These are phyloP conservation scores for Erinaceus europaeus DNA, from an alignment of 2,113 vertebrate genomes.

Conservation along the genomic window DNA sequence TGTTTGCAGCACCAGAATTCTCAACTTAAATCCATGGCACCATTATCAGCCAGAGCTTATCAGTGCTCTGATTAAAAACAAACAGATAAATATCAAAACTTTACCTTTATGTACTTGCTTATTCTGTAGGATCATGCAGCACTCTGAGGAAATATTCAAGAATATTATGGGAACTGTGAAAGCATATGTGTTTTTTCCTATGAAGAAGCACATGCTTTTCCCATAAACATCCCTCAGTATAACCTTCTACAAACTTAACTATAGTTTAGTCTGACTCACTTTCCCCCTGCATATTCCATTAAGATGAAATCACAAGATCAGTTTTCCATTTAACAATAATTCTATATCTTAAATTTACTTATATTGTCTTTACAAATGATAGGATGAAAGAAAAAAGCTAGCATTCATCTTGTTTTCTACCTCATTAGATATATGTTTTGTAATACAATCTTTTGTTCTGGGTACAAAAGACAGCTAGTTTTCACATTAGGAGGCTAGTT, in stretches of 20 bases:
- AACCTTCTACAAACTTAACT: background rate
- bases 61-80: too few relatives aligned
- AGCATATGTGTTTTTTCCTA: background rate
- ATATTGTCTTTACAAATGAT: background rate
- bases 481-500: background rate
- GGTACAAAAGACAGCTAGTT: background rate
- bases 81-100: too few relatives aligned
- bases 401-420: background rate
- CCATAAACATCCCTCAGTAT: background rate
- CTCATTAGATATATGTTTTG: background rate
- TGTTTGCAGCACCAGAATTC: too few relatives aligned
- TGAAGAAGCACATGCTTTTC: slow-evolving; percentile 22
- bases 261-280: background rate
- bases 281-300: background rate
- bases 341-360: slow-evolving; percentile 27
- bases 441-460: background rate
- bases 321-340: slow-evolving; percentile 32
- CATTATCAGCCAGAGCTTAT: too few relatives aligned
- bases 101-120: background rate
- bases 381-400: background rate
- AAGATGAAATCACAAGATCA: background rate
- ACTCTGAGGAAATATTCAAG: slow-evolving; percentile 47
- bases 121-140: background rate
- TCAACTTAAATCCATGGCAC: too few relatives aligned
- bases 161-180: slow-evolving; percentile 3